Evolutionary conservation across 2,888 invertebrate species (phyloP), one percentile per base, ranked within the genome.

Genomic region (Himalopsyche kuldschensis): DNA sequence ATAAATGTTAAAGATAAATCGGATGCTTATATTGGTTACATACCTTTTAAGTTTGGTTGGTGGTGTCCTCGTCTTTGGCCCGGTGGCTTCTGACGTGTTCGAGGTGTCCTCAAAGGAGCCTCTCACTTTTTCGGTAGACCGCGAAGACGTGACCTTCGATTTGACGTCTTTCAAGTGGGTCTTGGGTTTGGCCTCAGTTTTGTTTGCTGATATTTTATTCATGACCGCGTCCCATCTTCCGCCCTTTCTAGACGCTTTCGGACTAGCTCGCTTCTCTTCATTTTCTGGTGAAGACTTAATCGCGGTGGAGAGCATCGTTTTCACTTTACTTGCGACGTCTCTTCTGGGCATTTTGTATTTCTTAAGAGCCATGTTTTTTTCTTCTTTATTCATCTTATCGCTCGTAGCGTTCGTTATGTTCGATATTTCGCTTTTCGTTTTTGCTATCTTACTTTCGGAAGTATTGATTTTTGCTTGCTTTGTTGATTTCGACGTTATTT

Each of bases 161-260:
- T 97, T 98, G 47, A 98, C 95, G 89, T 98, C 97, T 90, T 96
- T 96, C 87, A 94, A 91, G 87, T 95, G 94, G 15, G 95, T 94
- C 88, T 95, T 95, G 55, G 92, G 92, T 87, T 94, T 94, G 87
- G 93, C 94, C 87, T 96, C 95, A 79, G 91, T 93, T 87, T 94
- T 94, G 84, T 94, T 94, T 86, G 94, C 94, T 75, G 95, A 94
- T 85, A 96, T 96, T 90, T 95, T 95, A 90, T 95, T 96, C 94
- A 96, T 95, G 79, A 97, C 97, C 80, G 95, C 94, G 88, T 97
- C 97, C 94, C 97, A 96, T 87, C 96, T 94, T 27, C 95, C 95
- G 3, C 89, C 91, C 88, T 93, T 94, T 87, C 93, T 93, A 1
- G 92, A 90, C 15, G 10, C 77, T 88, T 94, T 93, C 3, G 89